Evolutionary conservation across 2,888 invertebrate genomes (phyloP).

Genomic region (Ormyrus pomaceus): DNA sequence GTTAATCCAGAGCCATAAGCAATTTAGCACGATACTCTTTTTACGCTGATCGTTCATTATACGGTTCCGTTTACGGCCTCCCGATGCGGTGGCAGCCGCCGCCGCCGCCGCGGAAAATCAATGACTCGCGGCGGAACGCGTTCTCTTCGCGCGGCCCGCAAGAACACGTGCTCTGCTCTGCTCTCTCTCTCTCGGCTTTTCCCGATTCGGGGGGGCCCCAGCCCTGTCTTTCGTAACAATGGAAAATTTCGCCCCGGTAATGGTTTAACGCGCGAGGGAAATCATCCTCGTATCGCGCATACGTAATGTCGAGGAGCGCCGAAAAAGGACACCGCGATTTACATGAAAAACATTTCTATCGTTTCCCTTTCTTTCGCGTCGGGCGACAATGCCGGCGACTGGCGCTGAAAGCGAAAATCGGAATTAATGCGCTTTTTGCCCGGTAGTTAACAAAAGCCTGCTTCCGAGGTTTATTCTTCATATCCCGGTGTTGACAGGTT

Average conservation of each 20-base stretch:
- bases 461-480: no score
- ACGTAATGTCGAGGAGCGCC: neutral
- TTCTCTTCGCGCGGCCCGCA: neutral
- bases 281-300: conserved; percentile 26
- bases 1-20: conserved; percentile 11
- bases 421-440: no score
- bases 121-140: conserved; percentile 24
- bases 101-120: conserved; percentile 30
- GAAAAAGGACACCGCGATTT: no score
- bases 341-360: no score
- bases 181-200: neutral
- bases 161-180: conserved; percentile 27
- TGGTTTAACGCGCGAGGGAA: conserved; percentile 30
- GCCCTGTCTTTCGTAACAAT: conserved; percentile 31
- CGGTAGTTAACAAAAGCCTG: no score
- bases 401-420: no score
- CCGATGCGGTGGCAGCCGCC: neutral
- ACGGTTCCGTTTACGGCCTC: neutral
- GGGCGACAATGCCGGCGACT: neutral
- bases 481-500: no score
- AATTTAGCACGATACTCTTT: conserved; percentile 17
- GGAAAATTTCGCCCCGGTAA: conserved; percentile 34
- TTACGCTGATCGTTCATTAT: conserved; percentile 16
- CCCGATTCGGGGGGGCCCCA: conserved; percentile 1
- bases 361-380: no score